phyloP scores from a whole-genome alignment of 2,113 vertebrate species.

The Coregonus clupeaformis region DNA sequence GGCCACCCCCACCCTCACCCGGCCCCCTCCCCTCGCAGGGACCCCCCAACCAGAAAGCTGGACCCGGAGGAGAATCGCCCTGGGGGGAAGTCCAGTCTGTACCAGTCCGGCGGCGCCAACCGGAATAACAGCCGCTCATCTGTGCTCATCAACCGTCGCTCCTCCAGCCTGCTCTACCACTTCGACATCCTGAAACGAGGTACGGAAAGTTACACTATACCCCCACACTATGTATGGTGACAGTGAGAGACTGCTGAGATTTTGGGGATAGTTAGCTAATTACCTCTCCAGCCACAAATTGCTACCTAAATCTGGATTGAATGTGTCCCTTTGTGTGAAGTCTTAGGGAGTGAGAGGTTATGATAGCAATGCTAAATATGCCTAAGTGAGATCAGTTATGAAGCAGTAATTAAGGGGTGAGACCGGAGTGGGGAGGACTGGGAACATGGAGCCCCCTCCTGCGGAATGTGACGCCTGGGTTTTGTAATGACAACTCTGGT shows the following conservation, averaged over 20 bases:
- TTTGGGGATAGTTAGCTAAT: conserved; percentile 33
- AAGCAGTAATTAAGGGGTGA: conserved; percentile 34
- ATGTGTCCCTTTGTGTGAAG: conserved; percentile 40
- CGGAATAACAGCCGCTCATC: conserved; percentile 66
- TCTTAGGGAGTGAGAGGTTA: conserved; percentile 20
- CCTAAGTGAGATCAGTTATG: conserved; percentile 31
- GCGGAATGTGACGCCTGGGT: conserved; percentile 45
- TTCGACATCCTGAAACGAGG: conserved; percentile 67
- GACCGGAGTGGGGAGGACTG: neutral
- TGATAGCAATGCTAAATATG: conserved; percentile 43
- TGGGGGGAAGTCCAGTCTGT: conserved; percentile 59
- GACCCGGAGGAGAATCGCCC: conserved; percentile 80
- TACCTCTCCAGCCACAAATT: conserved; percentile 56
- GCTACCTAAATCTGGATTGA: conserved; percentile 42
- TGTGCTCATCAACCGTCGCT: conserved; percentile 73
- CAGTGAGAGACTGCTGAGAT: conserved; percentile 23
- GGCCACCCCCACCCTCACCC: conserved; percentile 53
- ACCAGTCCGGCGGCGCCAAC: conserved; percentile 35
- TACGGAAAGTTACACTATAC: conserved; percentile 41
- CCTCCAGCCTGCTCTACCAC: conserved; percentile 58
- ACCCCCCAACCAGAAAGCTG: conserved; percentile 56
- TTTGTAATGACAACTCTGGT: conserved; percentile 54
- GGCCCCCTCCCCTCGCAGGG: conserved; percentile 59
- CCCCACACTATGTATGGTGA: neutral
- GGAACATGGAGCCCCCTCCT: neutral